A percentile compares a stretch with the other conserved stretches of the same genome.
These are phyloP conservation scores for Drosophila oshimai DNA, from an alignment of 1,140 invertebrate species.

Conservation along the genomic window DNA sequence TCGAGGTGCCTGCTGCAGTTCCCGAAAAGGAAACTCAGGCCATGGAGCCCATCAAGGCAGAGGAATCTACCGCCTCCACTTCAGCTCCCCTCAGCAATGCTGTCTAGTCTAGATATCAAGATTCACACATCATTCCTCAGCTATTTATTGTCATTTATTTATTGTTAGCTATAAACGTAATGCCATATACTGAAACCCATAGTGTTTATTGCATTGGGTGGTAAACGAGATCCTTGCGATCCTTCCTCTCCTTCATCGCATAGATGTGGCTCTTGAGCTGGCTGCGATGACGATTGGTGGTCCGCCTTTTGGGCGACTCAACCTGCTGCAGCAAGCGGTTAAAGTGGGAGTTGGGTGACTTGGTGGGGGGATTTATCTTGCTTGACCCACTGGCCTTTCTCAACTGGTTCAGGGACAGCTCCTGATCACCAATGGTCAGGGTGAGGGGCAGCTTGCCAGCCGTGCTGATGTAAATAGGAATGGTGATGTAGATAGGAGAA, in stretches of 20 bases:
- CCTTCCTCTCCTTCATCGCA: constrained; percentile 32
- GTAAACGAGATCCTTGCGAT: background rate
- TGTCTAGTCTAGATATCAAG: constrained; percentile 28
- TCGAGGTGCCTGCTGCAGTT: background rate
- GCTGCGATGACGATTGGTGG: constrained; percentile 65
- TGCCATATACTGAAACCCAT: background rate
- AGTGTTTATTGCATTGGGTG: background rate
- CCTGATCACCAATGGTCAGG: constrained; percentile 57
- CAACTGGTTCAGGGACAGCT: constrained; percentile 34
- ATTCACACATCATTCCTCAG: constrained; percentile 12
- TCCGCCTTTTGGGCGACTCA: constrained; percentile 41
- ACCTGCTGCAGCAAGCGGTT: constrained; percentile 52
- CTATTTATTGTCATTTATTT: constrained; percentile 71
- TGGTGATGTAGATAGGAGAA: constrained; percentile 68
- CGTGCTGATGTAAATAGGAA: constrained; percentile 70
- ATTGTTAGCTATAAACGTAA: constrained; percentile 50
- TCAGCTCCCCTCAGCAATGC: constrained; percentile 32
- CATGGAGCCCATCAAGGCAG: constrained; percentile 3
- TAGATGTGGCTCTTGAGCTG: constrained; percentile 50
- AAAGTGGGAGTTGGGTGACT: constrained; percentile 58
- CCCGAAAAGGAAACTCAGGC: background rate
- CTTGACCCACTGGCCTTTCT: background rate
- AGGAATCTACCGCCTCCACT: constrained; percentile 3
- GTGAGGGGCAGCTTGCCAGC: constrained; percentile 43
- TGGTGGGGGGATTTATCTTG: constrained; percentile 30